Evolutionary conservation across 2,888 invertebrate species (phyloP), one percentile per base, ranked within the genome.

Genomic region (Colletes collaris): DNA sequence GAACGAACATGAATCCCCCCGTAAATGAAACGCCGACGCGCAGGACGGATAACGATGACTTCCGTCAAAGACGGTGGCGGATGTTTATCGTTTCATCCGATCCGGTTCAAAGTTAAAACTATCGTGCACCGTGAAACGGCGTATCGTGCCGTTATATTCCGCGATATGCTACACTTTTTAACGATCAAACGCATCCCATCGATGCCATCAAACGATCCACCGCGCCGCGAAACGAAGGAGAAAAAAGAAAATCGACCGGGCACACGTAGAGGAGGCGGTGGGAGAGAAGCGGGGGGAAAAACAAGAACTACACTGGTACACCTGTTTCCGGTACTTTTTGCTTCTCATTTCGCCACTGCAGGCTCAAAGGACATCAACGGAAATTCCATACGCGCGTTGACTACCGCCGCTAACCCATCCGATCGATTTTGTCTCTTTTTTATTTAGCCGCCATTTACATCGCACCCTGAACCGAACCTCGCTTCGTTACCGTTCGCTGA

Each of bases 381-480:
- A 76, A 84, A 84, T 85, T 85, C 80, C 71, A 80, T 72, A 76
- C 76, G 60, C 62, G 63, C 75, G 63, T 13, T 16, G 68, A 74
- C 66, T 72, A 66, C 35, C 58, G 62, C n/a, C 44, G 50, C 53
- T 56, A 40, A 27, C 27, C 46, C 62, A 11, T 1, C 49, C 16
- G 37, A 53, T 74, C 64, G 62, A 70, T 81, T 72, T 76, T 35
- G 27, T 49, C 16, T 49, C 46, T 76, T 73, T 81, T 84, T 62
- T 73, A 74, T 84, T 79, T 77, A 55, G 44, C 52, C 78, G 58
- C 65, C 81, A 85, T 85, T 85, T 85, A 81, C 81, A 63, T 81
- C 62, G 59, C 72, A 65, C 63, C 72, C 58, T 19, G 63, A 63
- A 37, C 59, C 69, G 40, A 67, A 11, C 27, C 53, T 46, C 70